Base-by-base conservation (phyloP, 2,888 invertebrate species). In the Silvanus unidentatus region DNA sequence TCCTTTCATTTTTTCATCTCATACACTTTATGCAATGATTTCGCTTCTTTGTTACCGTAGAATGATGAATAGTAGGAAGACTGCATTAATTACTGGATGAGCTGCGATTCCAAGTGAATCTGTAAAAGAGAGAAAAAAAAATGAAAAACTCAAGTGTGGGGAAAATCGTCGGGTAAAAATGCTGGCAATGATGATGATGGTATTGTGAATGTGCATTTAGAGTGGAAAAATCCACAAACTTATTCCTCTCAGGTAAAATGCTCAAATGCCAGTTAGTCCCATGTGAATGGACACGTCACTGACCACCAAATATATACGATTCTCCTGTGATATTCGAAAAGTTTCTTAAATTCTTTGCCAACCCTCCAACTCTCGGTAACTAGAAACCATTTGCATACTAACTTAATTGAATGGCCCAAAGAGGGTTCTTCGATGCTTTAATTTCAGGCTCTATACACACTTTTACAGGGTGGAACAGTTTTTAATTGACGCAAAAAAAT, bases 21-120 rank as follows among this genome's bases (percentile, higher is more conserved):
- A 22, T 8, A 22, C 22, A 22, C 22, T 22, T 22, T 22, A 22
- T 22, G 22, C 8, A 22, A 5, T 22, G 8, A 10, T 16, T 6
- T 16, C 15, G 35, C 36, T 41, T 37, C 34, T 30, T 38, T 45
- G 45, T 45, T 45, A 45, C 45, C 45, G 45, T 27, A 45, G n/a
- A 12, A 36, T 15, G 9, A 30, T 14, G 14, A 13, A 15, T 13
- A 41, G 27, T 12, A 38, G 32, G 10, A 41, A 36, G 9, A 37
- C 11, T 10, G 22, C 10, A 14, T 22, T 40, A 15, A 37, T 28
- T n/a, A 44, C 8, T 6, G 16, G 9, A 12, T 41, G 10, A 16
- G 41, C 41, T 8, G 16, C 2, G 9, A 15, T 3, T 4, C 5
- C 8, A 4, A 16, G n/a, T 9, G 45, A 45, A 41, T 16, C 45